Percentiles rank a stretch among this genome's conserved stretches.
Conservation (phyloP, 2,113 vertebrate genomes). For the Rattus rattus region DNA sequence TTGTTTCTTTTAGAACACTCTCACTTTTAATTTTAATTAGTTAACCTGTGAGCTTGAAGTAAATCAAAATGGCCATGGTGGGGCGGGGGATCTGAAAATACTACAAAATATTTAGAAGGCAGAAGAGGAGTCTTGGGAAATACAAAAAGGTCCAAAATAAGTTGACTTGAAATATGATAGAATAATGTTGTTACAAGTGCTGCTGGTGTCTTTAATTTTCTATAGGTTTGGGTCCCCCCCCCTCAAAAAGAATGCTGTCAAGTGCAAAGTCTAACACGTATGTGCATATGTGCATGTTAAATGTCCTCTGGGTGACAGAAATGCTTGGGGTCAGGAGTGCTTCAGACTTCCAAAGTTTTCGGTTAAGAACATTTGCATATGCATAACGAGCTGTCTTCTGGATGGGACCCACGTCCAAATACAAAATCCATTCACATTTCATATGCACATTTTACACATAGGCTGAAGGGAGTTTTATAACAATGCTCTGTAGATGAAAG, state of each 20-base stretch:
- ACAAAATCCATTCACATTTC: background rate
- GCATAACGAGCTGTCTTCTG: background rate
- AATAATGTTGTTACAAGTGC: background rate
- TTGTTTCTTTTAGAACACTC: background rate
- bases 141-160: background rate
- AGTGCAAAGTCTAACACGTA: background rate
- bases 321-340: background rate
- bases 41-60: background rate
- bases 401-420: background rate
- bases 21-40: background rate
- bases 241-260: background rate
- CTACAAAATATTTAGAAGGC: constrained; percentile 39
- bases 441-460: background rate
- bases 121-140: constrained; percentile 13
- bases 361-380: background rate
- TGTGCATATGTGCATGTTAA: background rate
- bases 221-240: background rate
- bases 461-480: background rate
- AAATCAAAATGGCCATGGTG: background rate
- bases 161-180: background rate
- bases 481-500: background rate
- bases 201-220: constrained; percentile 26
- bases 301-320: background rate
- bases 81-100: background rate
- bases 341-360: background rate